phyloP scores from a whole-genome alignment of 2,797 vertebrate species.

The Acridotheres tristis region DNA sequence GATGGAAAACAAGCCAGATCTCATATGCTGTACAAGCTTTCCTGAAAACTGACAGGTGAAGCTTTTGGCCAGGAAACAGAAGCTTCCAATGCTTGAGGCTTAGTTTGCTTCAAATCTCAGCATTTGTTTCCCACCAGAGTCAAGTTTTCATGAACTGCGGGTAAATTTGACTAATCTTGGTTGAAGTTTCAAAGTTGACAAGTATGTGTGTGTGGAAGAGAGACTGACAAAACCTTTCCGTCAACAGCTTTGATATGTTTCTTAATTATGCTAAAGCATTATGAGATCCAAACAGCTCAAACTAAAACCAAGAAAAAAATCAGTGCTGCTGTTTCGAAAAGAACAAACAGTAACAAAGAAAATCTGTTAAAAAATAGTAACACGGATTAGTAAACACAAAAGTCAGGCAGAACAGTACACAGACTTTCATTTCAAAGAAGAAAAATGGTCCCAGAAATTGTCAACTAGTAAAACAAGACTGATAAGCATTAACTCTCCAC shows the following conservation, averaged over 20 bases:
- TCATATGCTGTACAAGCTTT: neutral
- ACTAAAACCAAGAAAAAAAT: neutral
- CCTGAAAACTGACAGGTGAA: neutral
- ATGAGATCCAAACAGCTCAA: neutral
- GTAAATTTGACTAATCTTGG: neutral
- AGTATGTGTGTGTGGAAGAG: neutral
- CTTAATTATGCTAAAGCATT: neutral
- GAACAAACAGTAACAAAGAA: neutral
- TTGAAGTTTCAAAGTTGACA: neutral
- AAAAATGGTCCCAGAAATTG: slow-evolving; percentile 3
- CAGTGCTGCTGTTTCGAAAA: neutral
- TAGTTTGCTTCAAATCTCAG: neutral
- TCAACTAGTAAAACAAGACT: slow-evolving; percentile 28
- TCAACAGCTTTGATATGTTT: neutral
- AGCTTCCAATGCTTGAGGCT: neutral
- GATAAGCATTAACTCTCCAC: slow-evolving; percentile 49
- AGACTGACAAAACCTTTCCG: neutral
- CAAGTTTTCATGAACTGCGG: neutral
- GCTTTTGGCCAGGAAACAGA: neutral
- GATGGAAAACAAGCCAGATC: neutral
- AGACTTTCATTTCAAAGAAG: neutral
- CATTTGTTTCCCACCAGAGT: neutral
- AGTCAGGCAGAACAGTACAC: neutral
- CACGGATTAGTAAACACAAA: neutral
- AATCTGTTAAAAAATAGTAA: neutral